phyloP scores from a whole-genome alignment of 2,113 vertebrate species.

The Pomatostomus ruficeps region DNA sequence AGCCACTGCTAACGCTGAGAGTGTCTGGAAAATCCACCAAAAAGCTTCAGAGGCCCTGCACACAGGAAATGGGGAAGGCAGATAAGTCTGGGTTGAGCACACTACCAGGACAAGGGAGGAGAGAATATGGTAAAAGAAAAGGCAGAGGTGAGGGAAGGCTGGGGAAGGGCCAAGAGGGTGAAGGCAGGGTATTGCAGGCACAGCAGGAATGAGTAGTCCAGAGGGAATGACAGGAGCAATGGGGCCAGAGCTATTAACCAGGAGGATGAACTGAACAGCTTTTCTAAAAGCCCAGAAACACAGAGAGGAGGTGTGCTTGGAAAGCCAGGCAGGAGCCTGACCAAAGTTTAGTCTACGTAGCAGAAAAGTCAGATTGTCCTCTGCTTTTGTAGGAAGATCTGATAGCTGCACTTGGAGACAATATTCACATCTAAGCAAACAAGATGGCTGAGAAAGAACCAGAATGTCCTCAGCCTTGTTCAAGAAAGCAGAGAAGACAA shows the following conservation, averaged over 20 bases:
- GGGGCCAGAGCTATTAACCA: neutral
- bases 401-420: neutral
- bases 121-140: neutral
- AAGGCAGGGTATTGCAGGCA: neutral
- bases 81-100: neutral
- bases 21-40: neutral
- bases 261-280: neutral
- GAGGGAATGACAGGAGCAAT: neutral
- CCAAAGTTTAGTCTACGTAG: neutral
- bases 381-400: neutral
- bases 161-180: neutral
- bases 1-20: neutral
- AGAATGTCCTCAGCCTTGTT: neutral
- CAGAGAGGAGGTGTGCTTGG: neutral
- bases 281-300: neutral
- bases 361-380: neutral
- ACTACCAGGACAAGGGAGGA: neutral
- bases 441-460: neutral
- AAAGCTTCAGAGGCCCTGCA: neutral
- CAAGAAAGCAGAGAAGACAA: neutral
- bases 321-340: neutral
- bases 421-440: neutral
- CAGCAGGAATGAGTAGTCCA: neutral
- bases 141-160: neutral
- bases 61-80: neutral